phyloP scores from a whole-genome alignment of 1,140 invertebrate species.

The Brachionus plicatilis region DNA sequence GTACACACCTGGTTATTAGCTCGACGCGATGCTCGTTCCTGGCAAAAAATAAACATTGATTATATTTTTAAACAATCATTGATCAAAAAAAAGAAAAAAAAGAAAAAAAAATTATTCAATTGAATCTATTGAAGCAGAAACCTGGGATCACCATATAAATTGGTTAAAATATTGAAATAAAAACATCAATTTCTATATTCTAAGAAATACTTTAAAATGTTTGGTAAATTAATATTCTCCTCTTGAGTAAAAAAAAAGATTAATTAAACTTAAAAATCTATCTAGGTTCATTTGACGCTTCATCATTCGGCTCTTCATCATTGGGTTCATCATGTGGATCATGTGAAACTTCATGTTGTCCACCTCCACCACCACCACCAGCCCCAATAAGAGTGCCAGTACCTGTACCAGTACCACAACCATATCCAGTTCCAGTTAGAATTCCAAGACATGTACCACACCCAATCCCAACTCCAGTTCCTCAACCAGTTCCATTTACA shows the following conservation, averaged over 20 bases:
- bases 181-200: background rate
- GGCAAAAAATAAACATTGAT: background rate
- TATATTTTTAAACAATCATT: background rate
- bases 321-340: constrained; percentile 23
- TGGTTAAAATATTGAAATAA: background rate
- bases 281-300: too few relatives aligned
- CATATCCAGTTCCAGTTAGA: background rate
- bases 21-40: too few relatives aligned
- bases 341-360: background rate
- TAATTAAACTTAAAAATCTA: too few relatives aligned
- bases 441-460: background rate
- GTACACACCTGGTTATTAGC: too few relatives aligned
- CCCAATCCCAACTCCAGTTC: background rate
- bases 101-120: background rate
- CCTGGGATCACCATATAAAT: background rate
- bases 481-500: background rate
- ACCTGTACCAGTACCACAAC: background rate
- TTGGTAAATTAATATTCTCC: background rate
- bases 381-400: background rate
- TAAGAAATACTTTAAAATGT: background rate
- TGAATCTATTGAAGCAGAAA: background rate
- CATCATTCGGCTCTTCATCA: background rate
- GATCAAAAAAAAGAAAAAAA: background rate
- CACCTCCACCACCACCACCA: background rate
- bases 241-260: too few relatives aligned